Evolutionary conservation across 2,888 invertebrate species (phyloP).

Genomic region (Ryuthela nishihirai): DNA sequence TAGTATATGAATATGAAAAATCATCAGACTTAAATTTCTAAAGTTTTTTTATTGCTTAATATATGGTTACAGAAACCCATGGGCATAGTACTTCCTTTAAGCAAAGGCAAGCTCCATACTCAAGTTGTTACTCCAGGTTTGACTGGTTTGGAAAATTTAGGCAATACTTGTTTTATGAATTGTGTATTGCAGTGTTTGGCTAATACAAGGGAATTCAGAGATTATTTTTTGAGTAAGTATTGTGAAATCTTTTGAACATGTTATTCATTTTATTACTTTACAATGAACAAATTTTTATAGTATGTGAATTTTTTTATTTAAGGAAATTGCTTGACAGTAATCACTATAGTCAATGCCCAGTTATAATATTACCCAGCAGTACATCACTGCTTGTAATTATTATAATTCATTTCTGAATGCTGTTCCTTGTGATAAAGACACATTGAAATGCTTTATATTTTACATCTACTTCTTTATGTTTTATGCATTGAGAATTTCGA

Average conservation of each 20-base stretch:
- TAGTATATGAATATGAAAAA: no score
- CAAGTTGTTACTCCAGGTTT: constrained; percentile 46
- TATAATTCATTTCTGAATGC: no score
- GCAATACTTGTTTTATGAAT: constrained; percentile 58
- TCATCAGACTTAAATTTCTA: background rate
- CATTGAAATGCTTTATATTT: no score
- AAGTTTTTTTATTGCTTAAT: background rate
- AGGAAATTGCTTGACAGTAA: no score
- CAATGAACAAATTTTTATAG: background rate
- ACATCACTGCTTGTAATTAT: no score
- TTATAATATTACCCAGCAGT: no score
- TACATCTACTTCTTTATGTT: no score
- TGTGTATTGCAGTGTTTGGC: constrained; percentile 55
- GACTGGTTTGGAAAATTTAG: constrained; percentile 54
- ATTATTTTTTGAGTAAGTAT: constrained; percentile 53
- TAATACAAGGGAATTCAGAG: constrained; percentile 54
- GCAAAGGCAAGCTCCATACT: constrained; percentile 44
- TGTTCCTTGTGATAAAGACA: no score
- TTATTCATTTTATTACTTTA: background rate
- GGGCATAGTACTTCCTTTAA: constrained; percentile 50
- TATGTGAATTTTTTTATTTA: no score
- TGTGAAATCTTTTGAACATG: background rate
- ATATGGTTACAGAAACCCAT: constrained; percentile 47
- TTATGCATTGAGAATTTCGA: no score
- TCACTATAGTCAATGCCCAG: no score